Evolutionary conservation across 1,140 invertebrate genomes (phyloP).

Genomic region (Grapholita molesta): DNA sequence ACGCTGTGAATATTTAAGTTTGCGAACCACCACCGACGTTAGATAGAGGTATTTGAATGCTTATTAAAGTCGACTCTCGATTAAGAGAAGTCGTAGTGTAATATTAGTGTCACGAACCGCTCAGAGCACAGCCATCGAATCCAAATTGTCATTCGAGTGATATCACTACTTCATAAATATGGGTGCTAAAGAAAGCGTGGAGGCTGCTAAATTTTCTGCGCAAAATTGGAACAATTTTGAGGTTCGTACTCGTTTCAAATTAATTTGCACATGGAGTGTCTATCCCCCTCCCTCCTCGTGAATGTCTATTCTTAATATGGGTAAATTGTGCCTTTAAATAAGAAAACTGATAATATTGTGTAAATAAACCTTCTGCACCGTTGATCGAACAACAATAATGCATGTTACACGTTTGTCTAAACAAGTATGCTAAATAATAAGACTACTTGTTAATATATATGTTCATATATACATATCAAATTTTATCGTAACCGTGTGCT

Average conservation of each 20-base stretch:
- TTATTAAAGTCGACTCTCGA: constrained; percentile 60
- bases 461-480: not conserved
- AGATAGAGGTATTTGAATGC: constrained; percentile 68
- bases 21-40: constrained; percentile 49
- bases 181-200: constrained; percentile 86
- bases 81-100: constrained; percentile 65
- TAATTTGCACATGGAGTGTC: constrained; percentile 76
- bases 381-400: constrained; percentile 12
- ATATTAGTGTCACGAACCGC: constrained; percentile 63
- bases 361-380: constrained; percentile 30
- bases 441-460: not conserved
- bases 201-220: constrained; percentile 85
- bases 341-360: constrained; percentile 45
- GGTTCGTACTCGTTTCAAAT: constrained; percentile 79
- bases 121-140: constrained; percentile 66
- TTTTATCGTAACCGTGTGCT: constrained; percentile 4
- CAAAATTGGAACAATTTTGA: constrained; percentile 86
- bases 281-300: constrained; percentile 66
- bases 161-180: constrained; percentile 75
- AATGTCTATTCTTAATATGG: constrained; percentile 58
- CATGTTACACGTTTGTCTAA: constrained; percentile 14
- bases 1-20: constrained; percentile 70
- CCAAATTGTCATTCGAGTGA: constrained; percentile 70
- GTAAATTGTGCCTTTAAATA: constrained; percentile 47
- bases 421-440: constrained; percentile 15